phyloP scores from a whole-genome alignment of 1,140 invertebrate species.

The Drosophila elegans region DNA sequence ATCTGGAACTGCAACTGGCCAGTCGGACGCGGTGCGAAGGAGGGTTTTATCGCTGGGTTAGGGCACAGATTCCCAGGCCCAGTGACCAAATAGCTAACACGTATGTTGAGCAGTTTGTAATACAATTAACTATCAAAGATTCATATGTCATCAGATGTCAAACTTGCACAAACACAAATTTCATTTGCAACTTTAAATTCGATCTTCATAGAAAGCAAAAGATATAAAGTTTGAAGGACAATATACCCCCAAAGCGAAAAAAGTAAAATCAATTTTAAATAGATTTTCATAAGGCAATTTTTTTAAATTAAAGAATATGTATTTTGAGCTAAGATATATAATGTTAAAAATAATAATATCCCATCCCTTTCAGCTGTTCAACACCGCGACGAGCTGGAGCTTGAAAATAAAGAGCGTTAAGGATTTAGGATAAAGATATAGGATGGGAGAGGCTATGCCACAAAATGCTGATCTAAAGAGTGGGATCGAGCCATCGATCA shows the following conservation, averaged over 20 bases:
- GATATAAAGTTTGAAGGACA: no score
- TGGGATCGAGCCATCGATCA: conserved; percentile 61
- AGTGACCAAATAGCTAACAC: conserved; percentile 9
- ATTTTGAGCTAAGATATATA: no score
- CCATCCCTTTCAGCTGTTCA: not conserved
- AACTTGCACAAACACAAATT: no score
- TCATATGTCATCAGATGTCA: no score
- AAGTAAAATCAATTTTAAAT: not conserved
- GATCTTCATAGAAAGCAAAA: no score
- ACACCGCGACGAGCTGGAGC: conserved; percentile 5
- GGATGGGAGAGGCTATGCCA: conserved; percentile 56
- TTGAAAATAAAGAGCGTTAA: not conserved
- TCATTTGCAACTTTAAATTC: no score
- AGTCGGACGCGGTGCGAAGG: conserved; percentile 4
- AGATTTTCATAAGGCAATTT: no score
- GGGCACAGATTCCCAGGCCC: not conserved
- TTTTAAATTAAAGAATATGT: no score
- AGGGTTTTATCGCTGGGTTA: conserved; percentile 7
- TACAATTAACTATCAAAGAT: no score
- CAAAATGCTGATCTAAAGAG: conserved; percentile 6
- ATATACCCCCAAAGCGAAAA: no score
- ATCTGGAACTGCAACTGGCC: conserved; percentile 15
- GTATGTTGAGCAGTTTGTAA: not conserved
- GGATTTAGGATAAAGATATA: not conserved
- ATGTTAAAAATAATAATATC: not conserved